Evolutionary conservation across 2,797 vertebrate species (phyloP).

Genomic region (Heliangelus exortis): DNA sequence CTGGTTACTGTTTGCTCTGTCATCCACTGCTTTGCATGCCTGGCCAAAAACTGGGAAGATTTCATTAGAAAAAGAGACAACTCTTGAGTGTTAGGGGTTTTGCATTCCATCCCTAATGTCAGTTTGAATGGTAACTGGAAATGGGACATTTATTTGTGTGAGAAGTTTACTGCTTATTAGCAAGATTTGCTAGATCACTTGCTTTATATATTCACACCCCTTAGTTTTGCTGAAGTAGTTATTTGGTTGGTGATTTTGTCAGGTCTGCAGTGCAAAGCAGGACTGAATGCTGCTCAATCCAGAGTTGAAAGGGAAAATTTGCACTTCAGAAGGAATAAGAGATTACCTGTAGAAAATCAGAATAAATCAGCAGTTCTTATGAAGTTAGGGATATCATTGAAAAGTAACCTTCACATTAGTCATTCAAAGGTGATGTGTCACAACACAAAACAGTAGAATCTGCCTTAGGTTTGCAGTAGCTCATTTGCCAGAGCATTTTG

Average conservation of each 20-base stretch:
- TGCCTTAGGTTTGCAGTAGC: background rate
- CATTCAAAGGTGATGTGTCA: background rate
- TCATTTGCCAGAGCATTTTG: background rate
- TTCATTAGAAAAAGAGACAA: background rate
- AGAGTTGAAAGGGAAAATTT: background rate
- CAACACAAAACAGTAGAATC: background rate
- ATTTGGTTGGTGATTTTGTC: background rate
- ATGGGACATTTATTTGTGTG: background rate
- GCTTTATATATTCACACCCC: background rate
- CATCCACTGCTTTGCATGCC: background rate
- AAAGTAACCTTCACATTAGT: background rate
- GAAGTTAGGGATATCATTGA: background rate
- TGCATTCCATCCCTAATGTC: background rate
- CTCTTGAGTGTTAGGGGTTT: background rate
- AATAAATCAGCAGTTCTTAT: background rate
- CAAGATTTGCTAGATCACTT: background rate
- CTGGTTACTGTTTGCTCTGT: background rate
- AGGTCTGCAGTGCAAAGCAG: background rate
- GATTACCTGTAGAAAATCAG: background rate
- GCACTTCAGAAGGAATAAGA: constrained; percentile 25
- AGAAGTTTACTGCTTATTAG: background rate
- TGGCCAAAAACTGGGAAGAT: background rate
- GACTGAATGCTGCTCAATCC: background rate
- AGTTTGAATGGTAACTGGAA: background rate
- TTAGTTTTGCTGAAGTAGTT: background rate